Evolutionary conservation across 2,113 vertebrate species (phyloP).

Genomic region (Halcyon senegalensis): DNA sequence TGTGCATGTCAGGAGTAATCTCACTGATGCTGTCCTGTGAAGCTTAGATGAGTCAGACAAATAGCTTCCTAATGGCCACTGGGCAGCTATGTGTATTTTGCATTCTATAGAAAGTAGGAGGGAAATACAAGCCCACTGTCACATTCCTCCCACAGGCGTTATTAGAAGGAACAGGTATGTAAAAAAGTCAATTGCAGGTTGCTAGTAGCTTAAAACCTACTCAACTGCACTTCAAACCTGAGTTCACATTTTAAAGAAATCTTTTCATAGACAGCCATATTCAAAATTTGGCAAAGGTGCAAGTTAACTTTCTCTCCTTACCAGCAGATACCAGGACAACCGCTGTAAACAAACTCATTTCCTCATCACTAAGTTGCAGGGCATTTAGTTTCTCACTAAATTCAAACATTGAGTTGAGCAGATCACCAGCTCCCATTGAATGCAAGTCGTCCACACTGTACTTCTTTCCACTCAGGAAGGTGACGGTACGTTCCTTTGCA

Average conservation of each 20-base stretch:
- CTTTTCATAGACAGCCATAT: neutral
- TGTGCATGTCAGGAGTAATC: slow-evolving; percentile 17
- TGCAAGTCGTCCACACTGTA: slow-evolving; percentile 90
- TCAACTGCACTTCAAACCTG: neutral
- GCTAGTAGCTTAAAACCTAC: neutral
- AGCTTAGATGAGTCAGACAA: neutral
- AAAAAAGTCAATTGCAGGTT: neutral
- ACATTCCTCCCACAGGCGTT: neutral
- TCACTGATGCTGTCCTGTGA: neutral
- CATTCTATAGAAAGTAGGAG: neutral
- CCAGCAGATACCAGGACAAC: slow-evolving; percentile 97
- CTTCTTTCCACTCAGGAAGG: slow-evolving; percentile 92
- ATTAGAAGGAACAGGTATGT: neutral
- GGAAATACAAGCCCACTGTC: neutral
- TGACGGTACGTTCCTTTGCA: slow-evolving; percentile 89
- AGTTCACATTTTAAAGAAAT: neutral
- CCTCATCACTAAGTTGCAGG: slow-evolving; percentile 89
- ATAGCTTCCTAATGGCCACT: neutral
- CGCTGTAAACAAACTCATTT: slow-evolving; percentile 96
- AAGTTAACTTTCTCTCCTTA: slow-evolving; percentile 73
- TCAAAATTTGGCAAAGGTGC: neutral
- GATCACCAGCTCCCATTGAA: slow-evolving; percentile 91
- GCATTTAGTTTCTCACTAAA: slow-evolving; percentile 95
- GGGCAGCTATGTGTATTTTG: neutral
- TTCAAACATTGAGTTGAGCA: slow-evolving; percentile 97